Percentiles rank a stretch among this genome's conserved stretches.
Conservation (phyloP, 2,888 invertebrate species). For the Cactoblastis cactorum region DNA sequence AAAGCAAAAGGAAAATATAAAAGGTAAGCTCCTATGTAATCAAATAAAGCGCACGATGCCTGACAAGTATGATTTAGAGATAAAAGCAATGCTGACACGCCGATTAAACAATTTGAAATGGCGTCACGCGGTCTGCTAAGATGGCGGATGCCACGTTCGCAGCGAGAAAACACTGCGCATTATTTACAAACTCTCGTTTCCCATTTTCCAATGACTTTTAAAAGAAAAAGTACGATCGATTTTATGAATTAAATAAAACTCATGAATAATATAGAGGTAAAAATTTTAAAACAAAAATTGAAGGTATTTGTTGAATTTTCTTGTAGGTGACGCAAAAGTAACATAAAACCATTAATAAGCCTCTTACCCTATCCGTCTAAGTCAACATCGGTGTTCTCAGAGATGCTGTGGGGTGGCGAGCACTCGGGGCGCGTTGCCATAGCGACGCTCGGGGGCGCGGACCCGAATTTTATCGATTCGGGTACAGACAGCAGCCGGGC, state of each 20-base stretch:
- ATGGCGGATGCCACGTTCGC: conserved; percentile 51
- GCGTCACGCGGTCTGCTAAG: conserved; percentile 77
- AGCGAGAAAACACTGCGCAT: conserved; percentile 49
- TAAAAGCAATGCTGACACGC: conserved; percentile 38
- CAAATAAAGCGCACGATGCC: conserved; percentile 18
- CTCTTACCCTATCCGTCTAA: conserved; percentile 79
- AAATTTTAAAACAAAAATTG: conserved; percentile 17
- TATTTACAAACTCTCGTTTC: conserved; percentile 49
- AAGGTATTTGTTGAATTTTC: conserved; percentile 31
- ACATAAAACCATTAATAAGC: conserved; percentile 79
- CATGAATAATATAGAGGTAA: no score
- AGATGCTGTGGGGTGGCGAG: conserved; percentile 52
- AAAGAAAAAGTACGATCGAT: neutral
- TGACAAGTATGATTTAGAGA: conserved; percentile 24
- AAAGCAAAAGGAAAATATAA: neutral
- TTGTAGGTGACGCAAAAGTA: conserved; percentile 56
- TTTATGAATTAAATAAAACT: no score
- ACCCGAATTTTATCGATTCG: conserved; percentile 79
- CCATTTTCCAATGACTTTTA: conserved; percentile 29
- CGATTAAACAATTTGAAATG: conserved; percentile 60
- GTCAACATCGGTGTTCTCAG: conserved; percentile 75
- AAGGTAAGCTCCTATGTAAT: conserved; percentile 4
- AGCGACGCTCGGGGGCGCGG: conserved; percentile 71
- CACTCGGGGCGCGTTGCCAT: conserved; percentile 58
- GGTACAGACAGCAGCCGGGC: conserved; percentile 74